These are phyloP conservation scores for Netelia virgata DNA, from an alignment of 2,888 invertebrate species.

Conservation along the genomic window DNA sequence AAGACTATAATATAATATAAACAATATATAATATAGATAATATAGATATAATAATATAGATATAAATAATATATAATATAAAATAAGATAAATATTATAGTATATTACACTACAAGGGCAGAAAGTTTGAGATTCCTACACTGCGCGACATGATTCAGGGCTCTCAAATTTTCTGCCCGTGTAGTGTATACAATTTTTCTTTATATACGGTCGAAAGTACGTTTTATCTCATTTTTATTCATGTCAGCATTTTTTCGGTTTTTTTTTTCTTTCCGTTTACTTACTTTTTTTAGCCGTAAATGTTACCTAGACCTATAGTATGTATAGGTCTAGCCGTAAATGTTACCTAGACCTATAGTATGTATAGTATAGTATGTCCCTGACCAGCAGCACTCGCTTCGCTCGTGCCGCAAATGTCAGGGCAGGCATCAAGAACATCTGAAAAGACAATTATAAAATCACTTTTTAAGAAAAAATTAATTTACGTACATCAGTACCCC, in stretches of 20 bases:
- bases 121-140: conserved; percentile 14
- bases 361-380: background rate
- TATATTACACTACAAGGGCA: conserved; percentile 19
- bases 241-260: conserved; percentile 5
- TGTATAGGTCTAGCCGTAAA: background rate
- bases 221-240: conserved; percentile 8
- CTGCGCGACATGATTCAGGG: conserved; percentile 19
- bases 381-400: background rate
- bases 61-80: too few species aligned
- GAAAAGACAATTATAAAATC: conserved; percentile 29
- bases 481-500: conserved; percentile 20
- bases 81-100: too few species aligned
- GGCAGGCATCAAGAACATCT: conserved; percentile 51
- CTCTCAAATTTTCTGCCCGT: conserved; percentile 54
- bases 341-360: background rate
- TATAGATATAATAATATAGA: too few species aligned
- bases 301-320: background rate
- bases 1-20: too few species aligned
- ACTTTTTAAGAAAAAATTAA: conserved; percentile 19
- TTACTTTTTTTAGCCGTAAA: background rate
- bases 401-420: conserved; percentile 41
- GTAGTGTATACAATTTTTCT: conserved; percentile 59
- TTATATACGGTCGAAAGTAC: conserved; percentile 50
- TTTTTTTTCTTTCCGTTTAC: conserved; percentile 5
- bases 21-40: too few species aligned